Evolutionary conservation across 2,113 vertebrate species (phyloP), one percentile per base, ranked within the genome.

Genomic region (Circaetus gallicus): DNA sequence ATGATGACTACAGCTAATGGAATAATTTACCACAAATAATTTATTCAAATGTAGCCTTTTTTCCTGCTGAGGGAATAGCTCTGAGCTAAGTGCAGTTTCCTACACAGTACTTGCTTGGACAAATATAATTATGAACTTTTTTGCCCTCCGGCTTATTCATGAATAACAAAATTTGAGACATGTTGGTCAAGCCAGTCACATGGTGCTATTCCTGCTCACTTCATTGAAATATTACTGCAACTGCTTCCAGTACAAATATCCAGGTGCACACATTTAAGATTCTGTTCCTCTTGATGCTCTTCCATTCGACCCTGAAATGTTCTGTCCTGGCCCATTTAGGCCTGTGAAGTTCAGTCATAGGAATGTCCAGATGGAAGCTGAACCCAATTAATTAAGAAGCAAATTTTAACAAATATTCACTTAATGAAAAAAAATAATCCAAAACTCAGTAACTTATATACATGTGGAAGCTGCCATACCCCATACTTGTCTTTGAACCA

Each of bases 1-100:
- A 71, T 85, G 58, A 93, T 94, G 82, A 90, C 58, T 95, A 42
- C 28, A 89, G 73, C 70, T 93, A 96, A 85, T 94, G 73, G 58
- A 94, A 95, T 91, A 93, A 93, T 85, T 89, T 29, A 77, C 45
- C 70, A 50, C 73, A 92, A 92, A 97, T 89, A 89, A 85, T 94
- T 91, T 85, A 89, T 95, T 95, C 61, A 93, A 94, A 93, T 77
- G 15, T 49, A 85, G 12, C 52, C 7, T 43, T 94, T 89, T 83
- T 93, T 63, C 45, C 63, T 76, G 40, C 73, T 85, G 49, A 76
- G 58, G 65, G 77, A 91, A 87, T 85, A 87, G 38, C 89, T 93
- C 73, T 87, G 49, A 85, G 80, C 73, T 82, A 82, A 82, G 16
- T 49, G 25, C 77, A 82, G n/a, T 70, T 95, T 85, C 65, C 42